Evolutionary conservation across 2,113 vertebrate species (phyloP).

Genomic region (Rhagologus leucostigma): DNA sequence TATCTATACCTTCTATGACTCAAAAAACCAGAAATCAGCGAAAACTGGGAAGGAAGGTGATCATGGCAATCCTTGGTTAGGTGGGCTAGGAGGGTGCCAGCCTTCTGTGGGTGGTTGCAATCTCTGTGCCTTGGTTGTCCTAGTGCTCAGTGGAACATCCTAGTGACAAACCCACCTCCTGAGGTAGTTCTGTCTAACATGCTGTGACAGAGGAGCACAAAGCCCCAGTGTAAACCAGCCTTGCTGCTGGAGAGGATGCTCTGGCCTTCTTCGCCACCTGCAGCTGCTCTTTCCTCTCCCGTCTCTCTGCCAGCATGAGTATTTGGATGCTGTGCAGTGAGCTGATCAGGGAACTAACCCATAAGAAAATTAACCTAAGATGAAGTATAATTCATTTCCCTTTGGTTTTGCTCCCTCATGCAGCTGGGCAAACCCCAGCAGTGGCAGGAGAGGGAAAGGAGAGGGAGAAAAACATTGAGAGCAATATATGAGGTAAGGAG

Average conservation of each 20-base stretch:
- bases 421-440: not conserved
- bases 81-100: not conserved
- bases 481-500: fast-evolving
- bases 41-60: not conserved
- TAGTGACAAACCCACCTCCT: not conserved
- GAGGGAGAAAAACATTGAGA: not conserved
- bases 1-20: not conserved
- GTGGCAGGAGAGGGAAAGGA: not conserved
- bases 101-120: not conserved
- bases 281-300: not conserved
- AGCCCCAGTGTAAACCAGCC: not conserved
- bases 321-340: not conserved
- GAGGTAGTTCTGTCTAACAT: not conserved
- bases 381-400: not conserved
- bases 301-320: not conserved
- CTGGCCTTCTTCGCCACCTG: not conserved
- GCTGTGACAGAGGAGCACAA: not conserved
- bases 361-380: not conserved
- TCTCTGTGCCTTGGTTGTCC: fast-evolving
- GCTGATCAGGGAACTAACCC: not conserved
- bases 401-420: not conserved
- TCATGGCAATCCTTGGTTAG: not conserved
- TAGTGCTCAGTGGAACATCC: fast-evolving
- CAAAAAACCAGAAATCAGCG: not conserved
- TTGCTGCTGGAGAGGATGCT: not conserved